Evolutionary conservation across 2,113 vertebrate species (phyloP).

Genomic region (Gymnogyps californianus): DNA sequence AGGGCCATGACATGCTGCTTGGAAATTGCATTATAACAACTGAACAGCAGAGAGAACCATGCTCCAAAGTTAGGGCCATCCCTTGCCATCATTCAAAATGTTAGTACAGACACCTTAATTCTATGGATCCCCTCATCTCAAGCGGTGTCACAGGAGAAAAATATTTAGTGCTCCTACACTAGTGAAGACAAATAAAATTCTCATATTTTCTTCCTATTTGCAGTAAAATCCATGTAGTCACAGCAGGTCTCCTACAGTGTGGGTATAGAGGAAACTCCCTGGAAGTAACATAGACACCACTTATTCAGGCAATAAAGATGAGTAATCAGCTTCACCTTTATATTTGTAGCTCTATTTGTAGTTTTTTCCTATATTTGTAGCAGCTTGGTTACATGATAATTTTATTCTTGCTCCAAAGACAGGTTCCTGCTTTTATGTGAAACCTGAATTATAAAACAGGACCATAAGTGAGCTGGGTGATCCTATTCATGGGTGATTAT

Average conservation of each 20-base stretch:
- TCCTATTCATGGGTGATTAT: not conserved
- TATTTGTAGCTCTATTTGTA: not conserved
- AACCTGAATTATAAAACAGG: not conserved
- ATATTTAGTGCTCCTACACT: not conserved
- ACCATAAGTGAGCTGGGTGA: not conserved
- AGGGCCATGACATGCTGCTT: no score
- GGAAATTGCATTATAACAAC: not conserved
- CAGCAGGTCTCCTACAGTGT: not conserved
- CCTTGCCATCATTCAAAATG: not conserved
- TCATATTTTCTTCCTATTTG: not conserved
- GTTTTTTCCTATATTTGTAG: not conserved
- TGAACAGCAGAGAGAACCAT: not conserved
- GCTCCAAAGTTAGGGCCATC: not conserved
- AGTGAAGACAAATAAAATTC: not conserved
- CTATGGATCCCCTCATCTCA: not conserved
- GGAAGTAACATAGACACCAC: not conserved
- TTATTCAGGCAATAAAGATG: not conserved
- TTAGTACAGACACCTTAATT: not conserved
- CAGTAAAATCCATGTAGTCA: not conserved
- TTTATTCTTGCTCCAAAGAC: not conserved
- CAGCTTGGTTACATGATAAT: not conserved
- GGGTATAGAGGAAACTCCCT: not conserved
- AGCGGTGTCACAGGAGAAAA: not conserved
- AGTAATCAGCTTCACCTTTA: not conserved
- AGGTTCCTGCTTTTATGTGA: not conserved